A percentile compares a stretch with the other conserved stretches of the same genome.
Conservation (phyloP, 2,113 vertebrate genomes). For the Halcyon malimbica region DNA sequence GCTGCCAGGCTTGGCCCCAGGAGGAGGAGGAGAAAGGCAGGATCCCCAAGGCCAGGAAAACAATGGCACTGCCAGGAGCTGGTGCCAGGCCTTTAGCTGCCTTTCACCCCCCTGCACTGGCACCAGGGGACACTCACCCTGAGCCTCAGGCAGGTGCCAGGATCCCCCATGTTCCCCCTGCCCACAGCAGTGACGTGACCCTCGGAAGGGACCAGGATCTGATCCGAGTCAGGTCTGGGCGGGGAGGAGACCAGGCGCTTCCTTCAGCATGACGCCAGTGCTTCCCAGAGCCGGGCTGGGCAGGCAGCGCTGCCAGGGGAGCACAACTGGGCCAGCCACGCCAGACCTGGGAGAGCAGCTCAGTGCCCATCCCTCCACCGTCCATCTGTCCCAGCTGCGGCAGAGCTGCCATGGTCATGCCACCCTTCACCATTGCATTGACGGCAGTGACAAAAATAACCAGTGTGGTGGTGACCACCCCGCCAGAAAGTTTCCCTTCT, state of each 20-base stretch:
- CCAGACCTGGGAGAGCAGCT: not conserved
- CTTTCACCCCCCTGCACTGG: not conserved
- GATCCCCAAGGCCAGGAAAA: slow-evolving; percentile 53
- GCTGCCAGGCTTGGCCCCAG: not conserved
- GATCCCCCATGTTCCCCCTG: not conserved
- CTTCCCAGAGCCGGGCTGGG: fast-evolving
- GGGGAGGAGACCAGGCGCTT: not conserved
- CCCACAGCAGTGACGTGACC: fast-evolving
- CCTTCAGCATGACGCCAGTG: not conserved
- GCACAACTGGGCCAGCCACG: not conserved
- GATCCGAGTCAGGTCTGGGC: fast-evolving
- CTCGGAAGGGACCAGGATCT: not conserved
- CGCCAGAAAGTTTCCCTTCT: not conserved
- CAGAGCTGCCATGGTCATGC: fast-evolving
- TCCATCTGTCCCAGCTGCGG: fast-evolving
- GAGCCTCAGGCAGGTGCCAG: not conserved
- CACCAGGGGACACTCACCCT: fast-evolving
- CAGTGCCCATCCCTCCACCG: not conserved
- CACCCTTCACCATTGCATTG: fast-evolving
- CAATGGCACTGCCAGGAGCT: not conserved
- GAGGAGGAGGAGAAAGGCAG: not conserved
- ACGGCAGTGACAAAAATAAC: not conserved
- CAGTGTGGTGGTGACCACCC: fast-evolving
- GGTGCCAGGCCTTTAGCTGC: not conserved
- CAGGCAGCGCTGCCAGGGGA: fast-evolving